Evolutionary conservation across 2,797 vertebrate species (phyloP).

Genomic region (Taeniopygia guttata): DNA sequence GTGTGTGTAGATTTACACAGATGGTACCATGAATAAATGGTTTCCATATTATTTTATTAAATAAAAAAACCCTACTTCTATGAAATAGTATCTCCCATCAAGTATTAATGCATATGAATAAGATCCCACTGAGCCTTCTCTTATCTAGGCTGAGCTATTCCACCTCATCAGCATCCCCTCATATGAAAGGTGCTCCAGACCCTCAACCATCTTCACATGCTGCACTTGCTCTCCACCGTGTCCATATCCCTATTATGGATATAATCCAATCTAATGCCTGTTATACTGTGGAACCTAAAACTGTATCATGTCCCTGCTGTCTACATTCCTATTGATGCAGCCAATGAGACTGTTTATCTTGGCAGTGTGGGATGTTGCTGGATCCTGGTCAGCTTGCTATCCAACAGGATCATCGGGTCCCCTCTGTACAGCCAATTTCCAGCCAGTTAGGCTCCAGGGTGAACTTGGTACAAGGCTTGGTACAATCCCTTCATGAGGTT

Average conservation of each 20-base stretch:
- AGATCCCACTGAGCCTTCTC: neutral
- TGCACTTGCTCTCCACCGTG: neutral
- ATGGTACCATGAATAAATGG: neutral
- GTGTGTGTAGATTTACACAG: neutral
- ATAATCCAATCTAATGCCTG: neutral
- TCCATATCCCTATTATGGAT: neutral
- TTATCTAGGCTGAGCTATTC: neutral
- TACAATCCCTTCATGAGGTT: neutral
- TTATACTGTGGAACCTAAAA: neutral
- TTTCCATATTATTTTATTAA: neutral
- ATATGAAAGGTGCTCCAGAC: neutral
- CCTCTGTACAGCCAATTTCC: neutral
- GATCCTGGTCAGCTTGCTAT: neutral
- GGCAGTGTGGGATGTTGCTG: neutral
- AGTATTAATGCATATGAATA: neutral
- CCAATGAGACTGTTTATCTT: neutral
- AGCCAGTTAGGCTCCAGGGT: rapidly evolving
- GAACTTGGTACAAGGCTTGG: neutral
- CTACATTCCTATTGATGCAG: neutral
- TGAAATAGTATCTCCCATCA: neutral
- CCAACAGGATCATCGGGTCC: rapidly evolving
- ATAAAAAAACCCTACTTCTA: rapidly evolving
- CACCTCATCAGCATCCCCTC: neutral
- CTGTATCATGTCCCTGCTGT: neutral
- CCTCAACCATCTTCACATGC: neutral